Conservation (phyloP, 2,113 vertebrate genomes). For the Plectropomus leopardus region DNA sequence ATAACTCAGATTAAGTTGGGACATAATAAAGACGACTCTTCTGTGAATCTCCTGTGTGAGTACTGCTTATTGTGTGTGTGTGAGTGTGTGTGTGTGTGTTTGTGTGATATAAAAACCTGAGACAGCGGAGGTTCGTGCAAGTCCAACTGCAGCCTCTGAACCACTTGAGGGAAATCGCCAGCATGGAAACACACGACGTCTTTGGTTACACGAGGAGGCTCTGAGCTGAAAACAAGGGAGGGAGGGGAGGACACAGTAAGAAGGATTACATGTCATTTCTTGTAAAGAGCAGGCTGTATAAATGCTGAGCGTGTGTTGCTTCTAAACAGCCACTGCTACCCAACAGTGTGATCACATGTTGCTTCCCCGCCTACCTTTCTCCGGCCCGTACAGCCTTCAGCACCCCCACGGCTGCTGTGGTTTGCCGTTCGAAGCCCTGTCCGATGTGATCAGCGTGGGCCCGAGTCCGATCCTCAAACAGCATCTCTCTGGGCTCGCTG, state of each 20-base stretch:
- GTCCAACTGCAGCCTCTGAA: conserved; percentile 96
- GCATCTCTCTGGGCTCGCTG: conserved; percentile 96
- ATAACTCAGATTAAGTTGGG: not conserved
- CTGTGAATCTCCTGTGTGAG: not conserved
- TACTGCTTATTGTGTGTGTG: not conserved
- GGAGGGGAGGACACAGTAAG: conserved; percentile 1
- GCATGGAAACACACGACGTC: conserved; percentile 99
- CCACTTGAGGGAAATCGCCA: conserved; percentile 94
- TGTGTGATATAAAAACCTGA: conserved; percentile 86
- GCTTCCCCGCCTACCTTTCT: conserved; percentile 86
- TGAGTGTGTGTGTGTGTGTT: conserved; percentile 18
- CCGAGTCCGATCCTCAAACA: conserved; percentile 96
- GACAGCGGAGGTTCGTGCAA: conserved; percentile 96
- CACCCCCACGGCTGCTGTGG: conserved; percentile 96
- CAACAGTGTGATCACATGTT: not conserved
- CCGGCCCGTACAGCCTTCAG: conserved; percentile 93
- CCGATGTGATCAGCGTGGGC: conserved; percentile 98
- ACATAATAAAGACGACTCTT: not conserved
- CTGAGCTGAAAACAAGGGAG: conserved; percentile 81
- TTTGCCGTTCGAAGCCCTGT: conserved; percentile 96
- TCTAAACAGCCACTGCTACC: not conserved
- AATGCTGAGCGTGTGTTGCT: conserved; percentile 1
- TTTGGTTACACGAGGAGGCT: conserved; percentile 98
- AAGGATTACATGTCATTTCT: conserved; percentile 17
- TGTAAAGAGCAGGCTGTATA: not conserved